These are phyloP conservation scores for Planiliza haematocheilus DNA, from an alignment of 2,113 vertebrate species.

Conservation along the genomic window DNA sequence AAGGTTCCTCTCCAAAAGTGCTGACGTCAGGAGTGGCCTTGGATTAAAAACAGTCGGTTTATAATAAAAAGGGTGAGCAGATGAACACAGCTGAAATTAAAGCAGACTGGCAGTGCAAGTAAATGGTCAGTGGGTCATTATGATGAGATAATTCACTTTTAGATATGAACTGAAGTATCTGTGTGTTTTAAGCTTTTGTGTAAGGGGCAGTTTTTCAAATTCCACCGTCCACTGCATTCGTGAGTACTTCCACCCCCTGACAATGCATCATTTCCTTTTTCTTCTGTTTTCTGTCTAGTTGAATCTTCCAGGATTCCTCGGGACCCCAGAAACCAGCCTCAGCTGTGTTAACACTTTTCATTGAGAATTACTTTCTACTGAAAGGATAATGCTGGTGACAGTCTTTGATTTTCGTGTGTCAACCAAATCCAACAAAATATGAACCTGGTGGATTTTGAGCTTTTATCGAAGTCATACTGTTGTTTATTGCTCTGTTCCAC, in stretches of 20 bases:
- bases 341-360: constrained; percentile 21
- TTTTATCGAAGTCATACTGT: too few relatives aligned
- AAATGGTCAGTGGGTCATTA: not conserved
- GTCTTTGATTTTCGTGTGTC: not conserved
- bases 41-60: constrained; percentile 66
- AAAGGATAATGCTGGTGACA: not conserved
- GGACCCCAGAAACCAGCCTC: constrained; percentile 10
- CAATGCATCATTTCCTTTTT: constrained; percentile 7
- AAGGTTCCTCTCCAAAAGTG: constrained; percentile 64
- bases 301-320: constrained; percentile 11
- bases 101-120: not conserved
- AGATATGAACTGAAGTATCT: not conserved
- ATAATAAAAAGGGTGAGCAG: constrained; percentile 44
- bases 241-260: not conserved
- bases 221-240: not conserved
- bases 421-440: not conserved
- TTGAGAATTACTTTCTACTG: not conserved
- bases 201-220: not conserved
- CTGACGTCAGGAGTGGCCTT: constrained; percentile 74
- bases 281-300: constrained; percentile 2
- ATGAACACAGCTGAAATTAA: constrained; percentile 11
- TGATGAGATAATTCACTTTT: not conserved
- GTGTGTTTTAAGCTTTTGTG: constrained; percentile 14
- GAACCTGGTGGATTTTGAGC: too few relatives aligned
- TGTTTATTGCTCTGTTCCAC: not conserved